Conservation (phyloP, 1,140 invertebrate genomes). For the Bombus waltoni region DNA sequence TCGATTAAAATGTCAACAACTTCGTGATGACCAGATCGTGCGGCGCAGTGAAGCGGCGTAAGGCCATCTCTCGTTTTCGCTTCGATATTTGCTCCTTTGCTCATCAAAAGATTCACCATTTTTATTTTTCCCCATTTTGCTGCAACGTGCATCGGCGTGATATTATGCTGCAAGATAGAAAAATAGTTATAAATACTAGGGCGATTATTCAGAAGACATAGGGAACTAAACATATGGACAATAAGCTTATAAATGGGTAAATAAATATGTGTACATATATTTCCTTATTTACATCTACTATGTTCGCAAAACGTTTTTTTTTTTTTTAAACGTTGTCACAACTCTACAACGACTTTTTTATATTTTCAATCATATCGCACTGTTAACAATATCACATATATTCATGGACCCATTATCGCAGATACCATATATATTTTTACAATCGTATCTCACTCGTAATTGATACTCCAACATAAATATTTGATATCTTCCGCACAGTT, state of each 20-base stretch:
- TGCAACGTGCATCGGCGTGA: constrained; percentile 96
- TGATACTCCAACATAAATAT: neutral
- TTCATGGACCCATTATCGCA: neutral
- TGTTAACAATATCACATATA: neutral
- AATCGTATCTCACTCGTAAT: neutral
- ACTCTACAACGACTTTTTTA: neutral
- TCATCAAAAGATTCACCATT: constrained; percentile 93
- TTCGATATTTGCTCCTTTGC: constrained; percentile 95
- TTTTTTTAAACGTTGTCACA: neutral
- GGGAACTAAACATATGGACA: too few species aligned
- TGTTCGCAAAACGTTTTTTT: too few species aligned
- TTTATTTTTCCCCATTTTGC: constrained; percentile 98
- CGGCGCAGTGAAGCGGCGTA: constrained; percentile 96
- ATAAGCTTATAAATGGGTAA: too few species aligned
- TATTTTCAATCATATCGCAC: neutral
- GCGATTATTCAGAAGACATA: too few species aligned
- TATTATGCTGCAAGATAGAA: constrained; percentile 87
- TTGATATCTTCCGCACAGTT: neutral
- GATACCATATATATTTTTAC: neutral
- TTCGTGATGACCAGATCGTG: constrained; percentile 97
- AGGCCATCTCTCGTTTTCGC: constrained; percentile 97
- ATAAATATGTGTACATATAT: too few species aligned
- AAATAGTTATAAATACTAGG: neutral
- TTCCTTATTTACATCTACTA: too few species aligned
- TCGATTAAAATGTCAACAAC: constrained; percentile 97